Evolutionary conservation across 2,113 vertebrate genomes (phyloP).

Genomic region (Aegypius monachus): DNA sequence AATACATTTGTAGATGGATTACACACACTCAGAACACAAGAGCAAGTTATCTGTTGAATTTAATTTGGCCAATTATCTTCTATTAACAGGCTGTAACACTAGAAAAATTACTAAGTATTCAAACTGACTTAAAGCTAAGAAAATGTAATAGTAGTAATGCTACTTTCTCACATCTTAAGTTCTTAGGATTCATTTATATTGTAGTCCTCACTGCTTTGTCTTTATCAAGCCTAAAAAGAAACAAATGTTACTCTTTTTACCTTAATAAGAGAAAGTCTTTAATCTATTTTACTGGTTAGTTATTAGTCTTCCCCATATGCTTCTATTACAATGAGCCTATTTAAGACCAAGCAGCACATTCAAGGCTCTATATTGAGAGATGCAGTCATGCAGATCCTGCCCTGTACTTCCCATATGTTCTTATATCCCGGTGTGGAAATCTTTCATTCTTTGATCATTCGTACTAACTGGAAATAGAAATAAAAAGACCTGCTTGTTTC

Average conservation of each 20-base stretch:
- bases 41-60: neutral
- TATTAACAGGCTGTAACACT: neutral
- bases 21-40: neutral
- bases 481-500: neutral
- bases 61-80: neutral
- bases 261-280: neutral
- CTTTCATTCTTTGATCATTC: neutral
- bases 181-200: neutral
- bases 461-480: neutral
- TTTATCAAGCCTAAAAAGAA: neutral
- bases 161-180: neutral
- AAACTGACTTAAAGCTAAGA: neutral
- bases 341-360: neutral
- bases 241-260: neutral
- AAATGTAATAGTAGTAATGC: neutral
- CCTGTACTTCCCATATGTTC: neutral
- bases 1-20: neutral
- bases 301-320: neutral
- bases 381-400: neutral
- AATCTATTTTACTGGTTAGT: neutral
- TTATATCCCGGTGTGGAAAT: neutral
- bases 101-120: neutral
- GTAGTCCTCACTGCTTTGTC: neutral
- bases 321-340: neutral
- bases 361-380: neutral